Percentiles rank a stretch among this genome's conserved stretches.
These are phyloP conservation scores for Conomelus anceps DNA, from an alignment of 2,888 invertebrate species.

Conservation along the genomic window DNA sequence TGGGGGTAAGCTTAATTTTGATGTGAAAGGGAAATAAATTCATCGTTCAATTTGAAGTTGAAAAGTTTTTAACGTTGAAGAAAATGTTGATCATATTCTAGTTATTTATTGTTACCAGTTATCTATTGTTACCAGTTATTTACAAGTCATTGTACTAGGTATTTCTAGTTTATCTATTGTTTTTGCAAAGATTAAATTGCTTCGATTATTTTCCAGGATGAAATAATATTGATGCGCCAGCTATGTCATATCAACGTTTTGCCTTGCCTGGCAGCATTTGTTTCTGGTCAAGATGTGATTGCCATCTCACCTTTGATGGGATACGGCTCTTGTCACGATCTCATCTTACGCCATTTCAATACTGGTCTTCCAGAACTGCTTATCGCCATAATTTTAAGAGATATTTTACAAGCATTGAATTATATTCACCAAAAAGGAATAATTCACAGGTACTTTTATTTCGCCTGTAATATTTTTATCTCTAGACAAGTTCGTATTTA, in stretches of 20 bases:
- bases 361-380: slow-evolving; percentile 75
- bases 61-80: too few relatives aligned
- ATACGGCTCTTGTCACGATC: slow-evolving; percentile 74
- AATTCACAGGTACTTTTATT: slow-evolving; percentile 51
- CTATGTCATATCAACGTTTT: slow-evolving; percentile 73
- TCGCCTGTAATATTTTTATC: background rate
- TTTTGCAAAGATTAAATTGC: background rate
- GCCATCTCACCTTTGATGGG: slow-evolving; percentile 77
- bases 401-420: slow-evolving; percentile 69
- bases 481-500: too few relatives aligned
- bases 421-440: slow-evolving; percentile 79
- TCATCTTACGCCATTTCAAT: slow-evolving; percentile 65
- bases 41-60: too few relatives aligned
- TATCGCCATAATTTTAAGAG: slow-evolving; percentile 69
- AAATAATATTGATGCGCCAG: slow-evolving; percentile 69
- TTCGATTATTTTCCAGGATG: slow-evolving; percentile 53
- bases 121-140: too few relatives aligned
- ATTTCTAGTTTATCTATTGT: background rate
- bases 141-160: too few relatives aligned
- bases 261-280: slow-evolving; percentile 67
- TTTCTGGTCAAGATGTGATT: slow-evolving; percentile 68
- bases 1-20: too few relatives aligned
- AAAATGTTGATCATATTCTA: too few relatives aligned
- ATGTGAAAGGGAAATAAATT: too few relatives aligned
- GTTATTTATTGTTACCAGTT: too few relatives aligned